Evolutionary conservation across 2,113 vertebrate species (phyloP).

Genomic region (Desmodus rotundus): DNA sequence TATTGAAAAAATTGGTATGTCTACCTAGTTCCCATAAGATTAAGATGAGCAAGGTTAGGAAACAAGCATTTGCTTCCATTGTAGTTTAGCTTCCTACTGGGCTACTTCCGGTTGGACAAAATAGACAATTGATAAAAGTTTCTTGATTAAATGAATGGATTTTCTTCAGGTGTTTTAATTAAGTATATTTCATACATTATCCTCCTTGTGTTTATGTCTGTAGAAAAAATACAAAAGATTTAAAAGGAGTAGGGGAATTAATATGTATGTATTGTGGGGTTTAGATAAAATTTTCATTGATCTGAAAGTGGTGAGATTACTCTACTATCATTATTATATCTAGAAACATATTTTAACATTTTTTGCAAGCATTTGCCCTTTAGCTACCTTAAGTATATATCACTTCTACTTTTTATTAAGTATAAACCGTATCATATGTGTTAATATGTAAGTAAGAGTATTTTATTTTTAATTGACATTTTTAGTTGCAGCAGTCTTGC

Average conservation of each 20-base stretch:
- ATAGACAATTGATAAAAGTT: not conserved
- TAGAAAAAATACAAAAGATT: not conserved
- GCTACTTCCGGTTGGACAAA: not conserved
- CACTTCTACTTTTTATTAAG: not conserved
- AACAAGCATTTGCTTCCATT: not conserved
- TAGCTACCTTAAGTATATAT: not conserved
- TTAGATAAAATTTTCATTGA: not conserved
- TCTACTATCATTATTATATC: not conserved
- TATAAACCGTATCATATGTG: not conserved
- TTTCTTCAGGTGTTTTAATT: not conserved
- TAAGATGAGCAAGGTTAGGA: not conserved
- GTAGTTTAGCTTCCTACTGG: not conserved
- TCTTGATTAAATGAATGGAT: constrained; percentile 11
- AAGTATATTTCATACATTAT: not conserved
- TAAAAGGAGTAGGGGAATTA: not conserved
- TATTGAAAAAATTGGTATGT: not conserved
- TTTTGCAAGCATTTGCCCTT: not conserved
- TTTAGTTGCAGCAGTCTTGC: not conserved
- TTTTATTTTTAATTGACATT: not conserved
- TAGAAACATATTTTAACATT: not conserved
- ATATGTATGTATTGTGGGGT: not conserved
- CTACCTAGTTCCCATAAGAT: not conserved
- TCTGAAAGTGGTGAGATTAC: not conserved
- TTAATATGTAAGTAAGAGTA: not conserved
- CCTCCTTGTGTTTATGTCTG: not conserved